A percentile compares a stretch with the other conserved stretches of the same genome.
Conservation (phyloP, 2,797 vertebrate genomes). For the Syngnathus acus region DNA sequence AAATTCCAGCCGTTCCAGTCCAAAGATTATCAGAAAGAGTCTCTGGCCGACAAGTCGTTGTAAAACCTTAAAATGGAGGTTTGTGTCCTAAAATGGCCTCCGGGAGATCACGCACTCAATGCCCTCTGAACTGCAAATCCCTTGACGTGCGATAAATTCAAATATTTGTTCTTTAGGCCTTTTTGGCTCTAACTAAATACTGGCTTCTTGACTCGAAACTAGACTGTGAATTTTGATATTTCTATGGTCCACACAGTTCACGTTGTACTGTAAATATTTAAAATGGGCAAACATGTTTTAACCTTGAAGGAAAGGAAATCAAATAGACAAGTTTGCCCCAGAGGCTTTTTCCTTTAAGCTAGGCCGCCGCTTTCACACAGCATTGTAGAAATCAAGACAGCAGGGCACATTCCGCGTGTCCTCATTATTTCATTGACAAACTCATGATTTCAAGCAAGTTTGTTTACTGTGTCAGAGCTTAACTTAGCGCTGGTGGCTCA, state of each 20-base stretch:
- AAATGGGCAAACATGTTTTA: background rate
- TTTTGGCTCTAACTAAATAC: background rate
- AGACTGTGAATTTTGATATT: background rate
- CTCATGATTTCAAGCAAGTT: background rate
- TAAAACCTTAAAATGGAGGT: background rate
- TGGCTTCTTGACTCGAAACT: background rate
- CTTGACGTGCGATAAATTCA: background rate
- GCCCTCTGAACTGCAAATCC: background rate
- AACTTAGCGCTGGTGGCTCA: background rate
- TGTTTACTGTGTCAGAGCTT: background rate
- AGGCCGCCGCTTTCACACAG: background rate
- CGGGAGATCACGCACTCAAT: background rate
- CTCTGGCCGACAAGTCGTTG: background rate
- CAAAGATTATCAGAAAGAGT: background rate
- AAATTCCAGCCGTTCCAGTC: background rate
- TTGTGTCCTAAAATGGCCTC: background rate
- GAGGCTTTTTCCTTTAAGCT: background rate
- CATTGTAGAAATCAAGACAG: background rate
- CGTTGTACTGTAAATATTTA: background rate
- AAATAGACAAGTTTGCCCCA: background rate
- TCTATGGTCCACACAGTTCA: background rate
- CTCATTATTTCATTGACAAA: background rate
- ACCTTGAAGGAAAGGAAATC: background rate
- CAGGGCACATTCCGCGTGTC: background rate
- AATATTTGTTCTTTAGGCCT: background rate